Evolutionary conservation across 2,797 vertebrate species (phyloP).

Genomic region (Micrastur ruficollis): DNA sequence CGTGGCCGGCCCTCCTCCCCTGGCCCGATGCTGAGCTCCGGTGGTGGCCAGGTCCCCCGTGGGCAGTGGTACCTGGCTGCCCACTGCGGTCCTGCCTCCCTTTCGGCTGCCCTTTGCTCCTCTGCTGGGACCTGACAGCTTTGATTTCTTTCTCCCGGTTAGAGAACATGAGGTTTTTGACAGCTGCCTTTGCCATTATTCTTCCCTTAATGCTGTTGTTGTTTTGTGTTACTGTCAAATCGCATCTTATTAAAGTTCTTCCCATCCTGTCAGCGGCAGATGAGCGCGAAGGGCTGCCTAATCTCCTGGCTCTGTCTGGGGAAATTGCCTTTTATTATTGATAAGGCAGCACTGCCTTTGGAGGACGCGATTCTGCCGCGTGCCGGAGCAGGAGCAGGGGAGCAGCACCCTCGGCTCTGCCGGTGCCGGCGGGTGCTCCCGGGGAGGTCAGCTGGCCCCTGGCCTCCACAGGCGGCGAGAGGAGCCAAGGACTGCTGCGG

Average conservation of each 20-base stretch:
- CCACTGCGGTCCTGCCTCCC: not conserved
- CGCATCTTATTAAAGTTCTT: slow-evolving; percentile 39
- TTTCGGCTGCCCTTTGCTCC: not conserved
- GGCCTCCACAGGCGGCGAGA: not conserved
- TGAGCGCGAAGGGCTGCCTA: not conserved
- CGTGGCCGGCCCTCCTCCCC: rapidly evolving
- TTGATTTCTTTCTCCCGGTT: slow-evolving; percentile 7
- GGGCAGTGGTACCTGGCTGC: not conserved
- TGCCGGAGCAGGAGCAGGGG: not conserved
- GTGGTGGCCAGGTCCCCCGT: rapidly evolving
- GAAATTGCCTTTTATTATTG: slow-evolving; percentile 58
- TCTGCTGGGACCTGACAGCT: not conserved
- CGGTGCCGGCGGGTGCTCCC: not conserved
- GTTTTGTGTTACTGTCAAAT: slow-evolving; percentile 64
- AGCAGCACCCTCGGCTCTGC: not conserved
- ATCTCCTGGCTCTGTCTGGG: not conserved
- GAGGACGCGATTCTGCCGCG: not conserved
- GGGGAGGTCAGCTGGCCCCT: not conserved
- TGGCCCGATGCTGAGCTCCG: not conserved
- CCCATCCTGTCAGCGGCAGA: slow-evolving; percentile 21
- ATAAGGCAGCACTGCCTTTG: slow-evolving; percentile 14
- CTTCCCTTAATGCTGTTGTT: slow-evolving; percentile 63
- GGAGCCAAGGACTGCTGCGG: not conserved
- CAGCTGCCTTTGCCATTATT: slow-evolving; percentile 46
- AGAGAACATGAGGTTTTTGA: slow-evolving; percentile 39